Base-by-base conservation (phyloP, 2,888 invertebrate species). In the Cerastoderma edule region DNA sequence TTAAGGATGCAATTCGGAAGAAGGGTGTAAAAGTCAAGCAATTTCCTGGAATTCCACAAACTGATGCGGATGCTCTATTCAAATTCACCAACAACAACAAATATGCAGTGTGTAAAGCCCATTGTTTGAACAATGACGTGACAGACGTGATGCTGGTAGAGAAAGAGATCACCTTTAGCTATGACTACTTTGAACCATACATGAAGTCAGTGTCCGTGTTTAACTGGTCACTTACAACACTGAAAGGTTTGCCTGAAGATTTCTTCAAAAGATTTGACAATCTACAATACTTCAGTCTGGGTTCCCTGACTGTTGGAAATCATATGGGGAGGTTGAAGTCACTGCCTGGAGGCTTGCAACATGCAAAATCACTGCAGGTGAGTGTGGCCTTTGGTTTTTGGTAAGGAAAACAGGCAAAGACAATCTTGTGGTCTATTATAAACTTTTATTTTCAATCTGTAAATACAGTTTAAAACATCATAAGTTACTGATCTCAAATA, bases 231-330 rank as follows among this genome's bases (percentile, higher is more conserved):
- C 69, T 78, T 30, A 72, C 71, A 16, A 64, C 74, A 2, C 32
- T 87, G 39, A 57, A 71, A 16, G 56, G 54, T 19, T 33, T 89
- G 53, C 87, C 88, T 0, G 67, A 69, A 10, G 84, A 87, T 39
- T 83, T 88, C 65, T 89, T 86, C 64, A 32, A 72, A n/a, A 83
- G 75, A 56, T 89, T 89, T 67, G 69, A 71, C 13, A 85, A 88
- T 64, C 80, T 89, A 4, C 80, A 87, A 67, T 78, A 79, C 32
- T 83, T 87, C 48, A 71, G 69, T 32, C 48, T 86, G 28, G 76
- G 75, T 2, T 60, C 60, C 13, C 2, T 24, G 27, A 22, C 60
- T 2, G 35, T 24, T 32, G 60, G 64, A 5, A 53, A 48, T 22
- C 63, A 30, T 16, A 72, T 81, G 78, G 44, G 60, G 2, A 70